Evolutionary conservation across 2,888 invertebrate species (phyloP), one percentile per base, ranked within the genome.

Genomic region (Athripsodes cinereus): DNA sequence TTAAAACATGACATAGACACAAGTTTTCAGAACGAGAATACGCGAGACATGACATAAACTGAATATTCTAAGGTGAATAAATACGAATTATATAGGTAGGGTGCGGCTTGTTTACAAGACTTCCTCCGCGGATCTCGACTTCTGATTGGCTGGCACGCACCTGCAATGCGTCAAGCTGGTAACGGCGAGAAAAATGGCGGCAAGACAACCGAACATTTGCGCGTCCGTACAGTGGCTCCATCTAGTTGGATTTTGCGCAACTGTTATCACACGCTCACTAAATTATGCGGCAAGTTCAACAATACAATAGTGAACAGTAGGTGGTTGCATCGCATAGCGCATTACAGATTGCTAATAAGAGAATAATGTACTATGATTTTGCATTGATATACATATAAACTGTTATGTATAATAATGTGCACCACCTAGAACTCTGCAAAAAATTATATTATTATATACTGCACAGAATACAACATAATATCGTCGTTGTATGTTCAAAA

Each of bases 141-240:
- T 81, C 80, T 81, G 84, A 88, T 89, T 88, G 88, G 88, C 81
- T 81, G 80, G 74, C 80, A 82, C 84, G 84, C 85, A 88, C 88
- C 89, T 87, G 88, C 88, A 88, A 87, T 88, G 87, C 88, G 88
- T 87, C 88, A 88, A 81, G 76, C 75, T 71, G 67, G 67, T 65
- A 65, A 67, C 68, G 54, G 57, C 57, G 57, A 50, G 54, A 57
- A 49, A 55, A 51, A 55, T 50, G 58, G 75, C 75, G 71, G 68
- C 67, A 66, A 67, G 48, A 51, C 69, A 69, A 69, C 70, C 69
- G 67, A 68, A 69, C 68, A 68, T 66, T 52, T 50, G 48, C 66
- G 63, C 61, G 62, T 35, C 40, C 40, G 40, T 40, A 13, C 16
- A 11, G 47, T 47, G 47, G 19, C 19, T 19, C 47, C 47, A 19